Conservation (phyloP, 2,113 vertebrate species). For the Lutjanus erythropterus region DNA sequence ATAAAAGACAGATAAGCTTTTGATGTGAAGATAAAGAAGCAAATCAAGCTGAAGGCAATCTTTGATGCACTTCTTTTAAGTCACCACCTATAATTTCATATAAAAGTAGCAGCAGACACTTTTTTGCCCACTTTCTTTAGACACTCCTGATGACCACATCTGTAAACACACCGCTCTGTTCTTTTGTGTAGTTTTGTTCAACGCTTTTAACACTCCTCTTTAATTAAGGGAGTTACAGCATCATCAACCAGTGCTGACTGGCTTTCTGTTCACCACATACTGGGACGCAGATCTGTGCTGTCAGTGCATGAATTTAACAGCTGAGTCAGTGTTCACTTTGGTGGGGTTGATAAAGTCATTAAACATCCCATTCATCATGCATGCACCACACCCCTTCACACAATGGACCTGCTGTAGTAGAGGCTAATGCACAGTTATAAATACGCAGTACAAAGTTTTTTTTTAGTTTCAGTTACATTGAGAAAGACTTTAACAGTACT, state of each 20-base stretch:
- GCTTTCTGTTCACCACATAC: background rate
- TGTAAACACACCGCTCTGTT: background rate
- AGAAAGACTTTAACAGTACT: background rate
- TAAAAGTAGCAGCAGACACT: background rate
- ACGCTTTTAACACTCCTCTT: conserved; percentile 14
- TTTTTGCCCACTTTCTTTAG: background rate
- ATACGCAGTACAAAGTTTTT: background rate
- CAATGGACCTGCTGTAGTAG: background rate
- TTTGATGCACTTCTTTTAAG: conserved; percentile 1
- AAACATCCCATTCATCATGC: conserved; percentile 32
- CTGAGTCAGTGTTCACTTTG: conserved; percentile 24
- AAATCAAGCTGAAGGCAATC: background rate
- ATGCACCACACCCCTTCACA: conserved; percentile 20
- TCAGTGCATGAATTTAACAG: conserved; percentile 14
- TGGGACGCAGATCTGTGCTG: conserved; percentile 6
- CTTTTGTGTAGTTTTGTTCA: conserved; percentile 23
- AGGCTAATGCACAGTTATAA: background rate
- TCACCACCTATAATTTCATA: background rate
- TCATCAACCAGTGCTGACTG: background rate
- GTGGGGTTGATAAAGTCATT: conserved; percentile 20
- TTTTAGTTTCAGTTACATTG: background rate
- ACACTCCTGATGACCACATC: background rate
- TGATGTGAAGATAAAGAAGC: background rate
- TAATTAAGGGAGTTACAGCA: conserved; percentile 15
- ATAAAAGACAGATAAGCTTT: background rate